phyloP scores from a whole-genome alignment of 1,140 invertebrate genomes.

The Hyposmocoma kahamanoa region DNA sequence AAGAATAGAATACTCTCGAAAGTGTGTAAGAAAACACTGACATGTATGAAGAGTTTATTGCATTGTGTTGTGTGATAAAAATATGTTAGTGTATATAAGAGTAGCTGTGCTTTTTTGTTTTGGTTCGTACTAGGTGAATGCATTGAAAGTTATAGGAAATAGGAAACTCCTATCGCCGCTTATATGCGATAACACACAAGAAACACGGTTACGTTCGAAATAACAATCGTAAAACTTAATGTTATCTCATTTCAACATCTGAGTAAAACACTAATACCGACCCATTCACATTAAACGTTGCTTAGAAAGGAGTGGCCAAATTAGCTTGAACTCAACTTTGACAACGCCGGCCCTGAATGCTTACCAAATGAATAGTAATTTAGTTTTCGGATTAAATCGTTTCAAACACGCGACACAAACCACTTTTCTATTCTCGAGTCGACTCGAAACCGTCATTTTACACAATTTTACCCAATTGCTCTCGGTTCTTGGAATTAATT shows the following conservation, averaged over 20 bases:
- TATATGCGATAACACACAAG: too few relatives aligned
- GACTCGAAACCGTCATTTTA: slow-evolving; percentile 69
- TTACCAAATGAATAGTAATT: slow-evolving; percentile 73
- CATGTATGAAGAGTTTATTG: too few relatives aligned
- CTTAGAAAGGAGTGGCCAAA: slow-evolving; percentile 35
- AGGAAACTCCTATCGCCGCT: too few relatives aligned
- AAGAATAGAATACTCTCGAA: too few relatives aligned
- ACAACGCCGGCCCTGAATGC: slow-evolving; percentile 61
- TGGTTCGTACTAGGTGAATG: too few relatives aligned
- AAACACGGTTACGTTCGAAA: too few relatives aligned
- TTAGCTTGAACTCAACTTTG: slow-evolving; percentile 54
- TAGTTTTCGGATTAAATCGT: slow-evolving; percentile 71
- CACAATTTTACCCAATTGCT: slow-evolving; percentile 73
- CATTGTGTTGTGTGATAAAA: too few relatives aligned
- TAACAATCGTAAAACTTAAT: neutral
- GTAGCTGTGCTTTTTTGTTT: too few relatives aligned
- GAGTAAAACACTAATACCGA: neutral
- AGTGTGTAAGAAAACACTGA: too few relatives aligned
- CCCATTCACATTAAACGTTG: slow-evolving; percentile 22
- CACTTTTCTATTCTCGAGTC: slow-evolving; percentile 69
- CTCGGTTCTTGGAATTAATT: slow-evolving; percentile 71
- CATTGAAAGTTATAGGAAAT: too few relatives aligned
- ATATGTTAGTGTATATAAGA: too few relatives aligned
- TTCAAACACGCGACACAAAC: slow-evolving; percentile 69
- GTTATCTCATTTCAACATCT: neutral